These are phyloP conservation scores for Ramphastos sulfuratus DNA, from an alignment of 2,113 vertebrate species.

Conservation along the genomic window DNA sequence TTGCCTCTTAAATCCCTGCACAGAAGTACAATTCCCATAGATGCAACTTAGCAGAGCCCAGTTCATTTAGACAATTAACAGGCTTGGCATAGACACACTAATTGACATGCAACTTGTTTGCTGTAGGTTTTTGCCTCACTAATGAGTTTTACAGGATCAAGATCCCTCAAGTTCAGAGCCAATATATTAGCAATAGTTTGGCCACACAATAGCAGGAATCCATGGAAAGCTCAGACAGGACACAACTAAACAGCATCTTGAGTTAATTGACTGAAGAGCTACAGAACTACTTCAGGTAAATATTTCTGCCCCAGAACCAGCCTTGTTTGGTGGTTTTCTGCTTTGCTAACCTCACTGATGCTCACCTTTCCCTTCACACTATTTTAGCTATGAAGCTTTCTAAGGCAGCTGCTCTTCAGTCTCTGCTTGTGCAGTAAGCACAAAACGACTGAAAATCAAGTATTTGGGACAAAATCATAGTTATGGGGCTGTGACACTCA, in stretches of 20 bases:
- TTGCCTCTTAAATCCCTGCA: slow-evolving; percentile 14
- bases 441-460: background rate
- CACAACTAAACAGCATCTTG: background rate
- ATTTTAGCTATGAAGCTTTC: background rate
- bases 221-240: background rate
- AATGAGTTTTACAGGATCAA: background rate
- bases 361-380: background rate
- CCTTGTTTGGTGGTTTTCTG: background rate
- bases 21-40: background rate
- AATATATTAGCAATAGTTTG: background rate
- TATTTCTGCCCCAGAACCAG: background rate
- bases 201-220: background rate
- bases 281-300: background rate
- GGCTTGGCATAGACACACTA: background rate
- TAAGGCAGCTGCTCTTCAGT: background rate
- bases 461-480: background rate
- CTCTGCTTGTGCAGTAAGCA: background rate
- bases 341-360: background rate
- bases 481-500: background rate
- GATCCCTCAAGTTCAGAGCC: background rate
- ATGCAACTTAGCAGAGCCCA: background rate
- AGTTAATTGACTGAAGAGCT: background rate
- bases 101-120: background rate
- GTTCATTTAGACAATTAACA: background rate
- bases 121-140: background rate